Percentiles rank a stretch among this genome's conserved stretches.
Conservation (phyloP, 2,888 invertebrate species). For the Amphipyra tragopoginis region DNA sequence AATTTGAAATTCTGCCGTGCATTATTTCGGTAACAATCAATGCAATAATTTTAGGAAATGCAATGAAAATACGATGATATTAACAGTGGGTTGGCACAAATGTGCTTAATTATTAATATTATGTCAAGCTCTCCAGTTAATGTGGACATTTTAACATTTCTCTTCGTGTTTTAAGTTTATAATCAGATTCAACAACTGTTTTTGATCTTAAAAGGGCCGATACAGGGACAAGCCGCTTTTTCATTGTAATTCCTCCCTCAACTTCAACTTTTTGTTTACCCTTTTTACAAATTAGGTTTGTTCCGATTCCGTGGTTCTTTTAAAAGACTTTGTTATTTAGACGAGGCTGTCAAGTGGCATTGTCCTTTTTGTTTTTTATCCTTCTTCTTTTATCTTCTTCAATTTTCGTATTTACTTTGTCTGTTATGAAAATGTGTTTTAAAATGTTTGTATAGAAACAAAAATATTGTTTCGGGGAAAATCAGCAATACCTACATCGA, state of each 20-base stretch:
- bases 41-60: no score
- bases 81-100: no score
- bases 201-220: constrained; percentile 32
- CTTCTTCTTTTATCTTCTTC: constrained; percentile 6
- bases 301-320: constrained; percentile 58
- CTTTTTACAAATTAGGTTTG: constrained; percentile 81
- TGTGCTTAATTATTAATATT: no score
- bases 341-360: constrained; percentile 29
- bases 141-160: no score
- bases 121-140: no score
- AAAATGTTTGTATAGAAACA: no score
- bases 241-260: constrained; percentile 68
- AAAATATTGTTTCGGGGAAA: no score
- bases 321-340: constrained; percentile 50
- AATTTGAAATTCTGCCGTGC: background rate
- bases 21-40: no score
- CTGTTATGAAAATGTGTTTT: background rate
- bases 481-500: no score
- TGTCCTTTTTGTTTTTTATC: constrained; percentile 37
- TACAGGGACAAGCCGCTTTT: constrained; percentile 47
- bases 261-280: constrained; percentile 72
- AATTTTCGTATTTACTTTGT: background rate
- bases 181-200: constrained; percentile 28
- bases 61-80: no score
- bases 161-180: no score